Conservation (phyloP, 2,888 invertebrate species). For the Mamestra brassicae region DNA sequence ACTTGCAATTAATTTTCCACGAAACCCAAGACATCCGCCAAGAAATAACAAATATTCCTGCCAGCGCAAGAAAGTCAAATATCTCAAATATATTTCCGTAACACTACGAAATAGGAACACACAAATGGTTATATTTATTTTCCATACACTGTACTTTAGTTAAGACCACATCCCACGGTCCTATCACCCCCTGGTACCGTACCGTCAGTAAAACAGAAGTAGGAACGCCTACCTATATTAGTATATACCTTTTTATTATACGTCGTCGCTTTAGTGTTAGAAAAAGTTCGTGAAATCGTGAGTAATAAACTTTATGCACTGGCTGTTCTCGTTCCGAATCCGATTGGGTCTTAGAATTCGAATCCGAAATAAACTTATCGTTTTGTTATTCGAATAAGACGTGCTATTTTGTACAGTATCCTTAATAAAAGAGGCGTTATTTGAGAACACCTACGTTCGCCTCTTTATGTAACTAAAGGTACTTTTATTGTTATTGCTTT, state of each 20-base stretch:
- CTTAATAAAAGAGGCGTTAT: conserved; percentile 33
- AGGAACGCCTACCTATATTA: conserved; percentile 30
- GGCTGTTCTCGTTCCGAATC: conserved; percentile 36
- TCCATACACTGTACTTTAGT: conserved; percentile 29
- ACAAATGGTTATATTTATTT: conserved; percentile 25
- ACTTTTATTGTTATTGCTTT: conserved; percentile 12
- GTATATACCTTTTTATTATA: conserved; percentile 54
- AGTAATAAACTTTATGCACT: conserved; percentile 57
- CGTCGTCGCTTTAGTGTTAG: conserved; percentile 30
- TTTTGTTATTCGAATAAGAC: conserved; percentile 46
- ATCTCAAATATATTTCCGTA: background rate
- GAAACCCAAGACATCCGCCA: background rate
- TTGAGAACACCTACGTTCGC: conserved; percentile 19
- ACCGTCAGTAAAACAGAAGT: conserved; percentile 35
- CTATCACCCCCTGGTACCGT: conserved; percentile 59
- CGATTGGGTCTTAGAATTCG: conserved; percentile 21
- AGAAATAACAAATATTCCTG: background rate
- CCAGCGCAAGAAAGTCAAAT: too few relatives aligned
- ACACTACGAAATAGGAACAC: conserved; percentile 17
- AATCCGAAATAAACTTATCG: conserved; percentile 36
- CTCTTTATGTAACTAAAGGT: conserved; percentile 13
- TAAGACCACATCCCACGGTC: conserved; percentile 33
- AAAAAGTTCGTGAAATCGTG: conserved; percentile 53
- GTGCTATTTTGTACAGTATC: conserved; percentile 30
- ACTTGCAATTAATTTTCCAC: background rate